A percentile compares a stretch with the other conserved stretches of the same genome.
phyloP scores from a whole-genome alignment of 2,797 vertebrate species.

The Todus mexicanus region DNA sequence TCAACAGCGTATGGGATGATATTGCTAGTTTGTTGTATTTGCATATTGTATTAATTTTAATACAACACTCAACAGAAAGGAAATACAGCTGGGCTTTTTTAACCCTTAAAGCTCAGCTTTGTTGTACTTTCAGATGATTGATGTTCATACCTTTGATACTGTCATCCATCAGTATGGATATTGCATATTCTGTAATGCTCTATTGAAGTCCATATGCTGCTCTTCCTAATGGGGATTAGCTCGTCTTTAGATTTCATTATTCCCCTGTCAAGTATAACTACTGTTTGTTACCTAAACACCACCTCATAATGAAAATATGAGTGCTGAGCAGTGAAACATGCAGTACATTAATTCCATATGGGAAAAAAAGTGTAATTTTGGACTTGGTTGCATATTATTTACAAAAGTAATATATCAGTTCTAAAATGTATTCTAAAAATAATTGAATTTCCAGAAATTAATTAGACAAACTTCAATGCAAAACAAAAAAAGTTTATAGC shows the following conservation, averaged over 20 bases:
- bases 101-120: not conserved
- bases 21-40: not conserved
- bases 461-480: not conserved
- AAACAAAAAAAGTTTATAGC: not conserved
- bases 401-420: not conserved
- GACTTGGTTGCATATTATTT: not conserved
- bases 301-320: not conserved
- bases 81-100: not conserved
- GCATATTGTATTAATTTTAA: not conserved
- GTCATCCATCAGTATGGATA: not conserved
- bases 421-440: not conserved
- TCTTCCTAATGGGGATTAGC: not conserved
- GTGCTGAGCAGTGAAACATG: not conserved
- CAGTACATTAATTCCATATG: not conserved
- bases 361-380: not conserved
- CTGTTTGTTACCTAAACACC: not conserved
- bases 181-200: not conserved
- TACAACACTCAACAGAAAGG: not conserved
- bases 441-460: not conserved
- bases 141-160: not conserved
- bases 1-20: not conserved
- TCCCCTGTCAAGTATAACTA: not conserved
- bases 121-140: not conserved
- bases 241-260: not conserved
- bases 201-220: not conserved